Conservation (phyloP, 2,797 vertebrate genomes). For the Pristis pectinata region DNA sequence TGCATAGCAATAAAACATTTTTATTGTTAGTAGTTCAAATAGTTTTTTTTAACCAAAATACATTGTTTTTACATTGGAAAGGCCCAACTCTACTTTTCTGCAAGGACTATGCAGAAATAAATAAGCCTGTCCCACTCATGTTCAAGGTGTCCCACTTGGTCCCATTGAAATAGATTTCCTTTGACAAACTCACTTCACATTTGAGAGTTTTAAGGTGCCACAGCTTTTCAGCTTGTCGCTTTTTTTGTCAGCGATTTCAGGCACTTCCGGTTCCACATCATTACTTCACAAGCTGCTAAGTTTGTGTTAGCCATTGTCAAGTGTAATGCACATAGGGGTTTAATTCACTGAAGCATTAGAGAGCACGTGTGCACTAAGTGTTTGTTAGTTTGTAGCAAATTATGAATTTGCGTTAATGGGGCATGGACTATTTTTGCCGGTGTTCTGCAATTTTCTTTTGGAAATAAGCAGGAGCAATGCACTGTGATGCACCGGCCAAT, state of each 20-base stretch:
- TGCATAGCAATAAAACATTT: neutral
- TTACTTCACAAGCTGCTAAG: neutral
- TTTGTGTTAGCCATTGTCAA: neutral
- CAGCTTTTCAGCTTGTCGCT: neutral
- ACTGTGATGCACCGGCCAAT: neutral
- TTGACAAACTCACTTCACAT: neutral
- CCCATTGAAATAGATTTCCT: neutral
- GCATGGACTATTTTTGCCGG: neutral
- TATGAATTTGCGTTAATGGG: neutral
- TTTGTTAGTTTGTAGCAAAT: neutral
- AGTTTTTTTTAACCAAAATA: neutral
- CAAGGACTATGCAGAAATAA: neutral
- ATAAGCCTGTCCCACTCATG: neutral
- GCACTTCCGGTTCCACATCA: neutral
- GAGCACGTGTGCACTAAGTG: neutral
- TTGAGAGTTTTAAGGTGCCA: neutral
- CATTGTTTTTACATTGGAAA: neutral
- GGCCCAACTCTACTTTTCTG: neutral
- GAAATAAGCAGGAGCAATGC: neutral
- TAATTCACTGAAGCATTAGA: neutral
- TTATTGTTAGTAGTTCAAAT: neutral
- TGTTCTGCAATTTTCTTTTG: neutral
- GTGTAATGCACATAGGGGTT: neutral
- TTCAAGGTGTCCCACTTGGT: neutral
- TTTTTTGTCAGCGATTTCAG: too few species aligned